A percentile compares a stretch with the other conserved stretches of the same genome.
Evolutionary conservation across 2,113 vertebrate genomes (phyloP).

Genomic region (Cervus canadensis): DNA sequence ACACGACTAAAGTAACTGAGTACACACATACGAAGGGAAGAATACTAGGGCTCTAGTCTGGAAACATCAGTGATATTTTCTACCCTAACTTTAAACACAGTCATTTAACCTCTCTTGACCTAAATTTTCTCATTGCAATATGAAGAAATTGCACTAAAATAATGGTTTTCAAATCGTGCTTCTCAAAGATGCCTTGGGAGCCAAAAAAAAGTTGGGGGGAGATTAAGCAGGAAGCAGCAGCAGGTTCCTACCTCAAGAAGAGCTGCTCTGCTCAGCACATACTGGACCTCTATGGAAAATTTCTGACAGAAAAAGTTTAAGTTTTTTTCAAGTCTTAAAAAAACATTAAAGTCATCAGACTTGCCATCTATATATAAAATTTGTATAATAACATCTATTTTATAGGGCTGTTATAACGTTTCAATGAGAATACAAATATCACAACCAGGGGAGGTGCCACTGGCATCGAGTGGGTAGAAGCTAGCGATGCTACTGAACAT

Average conservation of each 20-base stretch:
- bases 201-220: not conserved
- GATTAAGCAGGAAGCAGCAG: not conserved
- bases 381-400: not conserved
- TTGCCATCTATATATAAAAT: not conserved
- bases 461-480: not conserved
- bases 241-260: not conserved
- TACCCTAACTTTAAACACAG: not conserved
- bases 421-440: not conserved
- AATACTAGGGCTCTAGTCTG: not conserved
- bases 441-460: not conserved
- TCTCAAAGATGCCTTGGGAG: not conserved
- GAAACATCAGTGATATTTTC: not conserved
- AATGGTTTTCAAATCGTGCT: not conserved
- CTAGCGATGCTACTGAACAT: not conserved
- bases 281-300: not conserved
- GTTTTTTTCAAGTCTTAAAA: not conserved
- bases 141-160: not conserved
- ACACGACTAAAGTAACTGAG: not conserved
- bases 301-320: not conserved
- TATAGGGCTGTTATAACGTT: not conserved
- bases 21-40: not conserved
- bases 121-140: constrained; percentile 8
- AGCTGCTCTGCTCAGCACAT: not conserved
- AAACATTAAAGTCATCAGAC: not conserved
- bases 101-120: not conserved